A percentile compares a stretch with the other conserved stretches of the same genome.
Evolutionary conservation across 2,888 invertebrate species (phyloP).

Genomic region (Cylloceria caligata): DNA sequence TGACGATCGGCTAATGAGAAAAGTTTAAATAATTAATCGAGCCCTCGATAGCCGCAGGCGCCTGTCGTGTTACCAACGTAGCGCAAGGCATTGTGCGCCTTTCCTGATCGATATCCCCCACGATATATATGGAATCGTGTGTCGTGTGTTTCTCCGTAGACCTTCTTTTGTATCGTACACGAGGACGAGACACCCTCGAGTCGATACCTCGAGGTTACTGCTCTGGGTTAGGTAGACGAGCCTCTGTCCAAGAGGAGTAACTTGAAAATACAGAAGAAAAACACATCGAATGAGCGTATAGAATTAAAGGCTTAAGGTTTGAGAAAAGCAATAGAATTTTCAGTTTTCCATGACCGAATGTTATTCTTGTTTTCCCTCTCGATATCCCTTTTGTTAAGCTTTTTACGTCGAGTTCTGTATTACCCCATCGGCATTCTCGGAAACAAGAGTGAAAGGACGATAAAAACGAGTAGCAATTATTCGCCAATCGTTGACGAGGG

Average conservation of each 20-base stretch:
- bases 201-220: slow-evolving; percentile 52
- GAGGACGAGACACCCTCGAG: slow-evolving; percentile 64
- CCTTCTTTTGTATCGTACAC: slow-evolving; percentile 63
- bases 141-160: slow-evolving; percentile 34
- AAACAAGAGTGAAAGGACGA: slow-evolving; percentile 45
- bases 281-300: no score
- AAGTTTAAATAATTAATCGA: slow-evolving; percentile 73
- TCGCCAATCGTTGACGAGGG: slow-evolving; percentile 69
- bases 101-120: slow-evolving; percentile 66
- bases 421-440: slow-evolving; percentile 2
- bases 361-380: background rate
- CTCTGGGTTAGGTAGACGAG: slow-evolving; percentile 14
- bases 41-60: slow-evolving; percentile 49
- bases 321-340: background rate
- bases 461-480: slow-evolving; percentile 70
- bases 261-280: no score
- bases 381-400: background rate
- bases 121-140: slow-evolving; percentile 44
- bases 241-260: slow-evolving; percentile 20
- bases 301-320: no score
- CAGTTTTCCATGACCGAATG: background rate
- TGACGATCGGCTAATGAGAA: slow-evolving; percentile 70
- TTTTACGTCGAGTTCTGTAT: slow-evolving; percentile 21
- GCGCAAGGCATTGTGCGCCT: slow-evolving; percentile 4
- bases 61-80: slow-evolving; percentile 55